Base-by-base conservation (phyloP, 1,140 invertebrate species). In the Schlechtendalia chinensis region DNA sequence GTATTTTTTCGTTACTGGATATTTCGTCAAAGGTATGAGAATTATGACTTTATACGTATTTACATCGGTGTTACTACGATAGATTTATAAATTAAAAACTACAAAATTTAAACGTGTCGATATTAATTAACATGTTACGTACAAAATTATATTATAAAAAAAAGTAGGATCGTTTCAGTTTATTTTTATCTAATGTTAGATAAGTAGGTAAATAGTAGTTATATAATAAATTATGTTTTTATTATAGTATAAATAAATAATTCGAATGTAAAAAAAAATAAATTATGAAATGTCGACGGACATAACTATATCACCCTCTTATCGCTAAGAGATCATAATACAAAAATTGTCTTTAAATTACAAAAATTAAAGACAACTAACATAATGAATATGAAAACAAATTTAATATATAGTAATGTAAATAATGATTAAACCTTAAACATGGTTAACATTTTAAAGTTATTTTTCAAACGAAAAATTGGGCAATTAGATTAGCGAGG, bases 401-500 rank as follows among this genome's bases (percentile, higher is more conserved):
- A 63, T 19, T 32, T 27, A 3, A 10, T 63, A 63, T 50, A 39
- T 61, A 29, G 5, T 61, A 29, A 61, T 61, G 24, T 61, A 16
- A 61, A 61, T 61, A 61, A 61, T 19, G 19, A 32, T n/a, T 63
- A 17, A 17, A 29, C 59, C 27, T 29, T 61, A 27, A 61, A 61
- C 0, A 16, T 59, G 16, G 27, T 63, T 63, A 29, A 39, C 19
- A 65, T 17, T 39, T 39, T 39, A 39, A 74, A 56, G 53, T 56
- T 32, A 32, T 74, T 56, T 5, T 77, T 59, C 5, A 80, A n/a
- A 93, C 89, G 83, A 94, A 88, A 85, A 96, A 95, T 86, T 96
- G 94, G 81, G 91, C 90, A 24, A 93, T 83, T 72, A 95, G 88
- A 87, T 95, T 96, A 10, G 88, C 85, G 32, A 90, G 83, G 24